phyloP scores from a whole-genome alignment of 1,140 invertebrate genomes.

The Asobara japonica region DNA sequence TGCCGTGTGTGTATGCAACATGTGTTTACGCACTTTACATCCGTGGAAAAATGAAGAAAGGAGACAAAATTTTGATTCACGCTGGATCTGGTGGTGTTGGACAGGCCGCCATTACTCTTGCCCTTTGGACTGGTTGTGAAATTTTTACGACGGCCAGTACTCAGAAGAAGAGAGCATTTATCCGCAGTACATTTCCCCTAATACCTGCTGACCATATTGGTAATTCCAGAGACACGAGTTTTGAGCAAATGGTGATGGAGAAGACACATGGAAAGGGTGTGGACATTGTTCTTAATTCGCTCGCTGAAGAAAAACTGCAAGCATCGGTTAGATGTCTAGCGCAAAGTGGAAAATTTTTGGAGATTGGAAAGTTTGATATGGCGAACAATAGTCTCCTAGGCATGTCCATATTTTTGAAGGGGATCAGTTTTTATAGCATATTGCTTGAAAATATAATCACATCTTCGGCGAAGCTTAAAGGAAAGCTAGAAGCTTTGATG shows the following conservation, averaged over 20 bases:
- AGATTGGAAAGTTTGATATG: slow-evolving; percentile 83
- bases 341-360: slow-evolving; percentile 75
- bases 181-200: slow-evolving; percentile 73
- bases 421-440: slow-evolving; percentile 82
- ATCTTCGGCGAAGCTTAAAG: slow-evolving; percentile 49
- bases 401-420: slow-evolving; percentile 82
- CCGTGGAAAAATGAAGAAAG: slow-evolving; percentile 68
- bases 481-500: slow-evolving; percentile 53
- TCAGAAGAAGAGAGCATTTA: slow-evolving; percentile 75
- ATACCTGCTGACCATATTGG: slow-evolving; percentile 76
- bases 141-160: slow-evolving; percentile 79
- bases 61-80: slow-evolving; percentile 78
- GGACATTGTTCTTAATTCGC: slow-evolving; percentile 81
- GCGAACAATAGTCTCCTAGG: slow-evolving; percentile 73
- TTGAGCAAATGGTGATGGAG: slow-evolving; percentile 75
- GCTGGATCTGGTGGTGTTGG: slow-evolving; percentile 81
- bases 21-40: slow-evolving; percentile 82
- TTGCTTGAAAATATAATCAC: slow-evolving; percentile 74
- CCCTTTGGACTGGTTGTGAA: slow-evolving; percentile 72
- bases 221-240: slow-evolving; percentile 77
- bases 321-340: slow-evolving; percentile 83
- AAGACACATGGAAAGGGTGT: slow-evolving; percentile 75
- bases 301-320: slow-evolving; percentile 80
- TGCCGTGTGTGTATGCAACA: slow-evolving; percentile 87
- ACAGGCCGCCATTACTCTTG: slow-evolving; percentile 80